These are phyloP conservation scores for Temnothorax unifasciatus DNA, from an alignment of 2,888 invertebrate species.

Conservation along the genomic window DNA sequence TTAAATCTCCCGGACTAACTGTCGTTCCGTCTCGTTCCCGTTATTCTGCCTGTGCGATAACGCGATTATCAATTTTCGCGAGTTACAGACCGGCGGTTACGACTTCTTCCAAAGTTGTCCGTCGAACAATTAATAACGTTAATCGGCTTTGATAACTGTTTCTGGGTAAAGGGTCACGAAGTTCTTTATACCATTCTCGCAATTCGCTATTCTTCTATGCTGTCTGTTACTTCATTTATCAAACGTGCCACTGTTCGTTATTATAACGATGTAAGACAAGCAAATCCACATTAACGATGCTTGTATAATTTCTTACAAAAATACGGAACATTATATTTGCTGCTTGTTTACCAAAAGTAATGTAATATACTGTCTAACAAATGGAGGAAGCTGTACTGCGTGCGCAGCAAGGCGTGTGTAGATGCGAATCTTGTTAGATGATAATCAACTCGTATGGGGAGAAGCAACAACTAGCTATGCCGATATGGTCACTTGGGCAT, in stretches of 20 bases:
- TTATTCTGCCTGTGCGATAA: constrained; percentile 25
- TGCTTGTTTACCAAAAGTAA: not conserved
- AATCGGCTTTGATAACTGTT: constrained; percentile 42
- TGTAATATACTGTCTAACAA: not conserved
- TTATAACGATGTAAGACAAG: not conserved
- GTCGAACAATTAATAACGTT: constrained; percentile 52
- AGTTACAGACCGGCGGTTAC: constrained; percentile 14
- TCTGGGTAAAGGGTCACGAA: constrained; percentile 1
- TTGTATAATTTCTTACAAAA: not conserved
- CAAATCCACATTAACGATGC: not conserved
- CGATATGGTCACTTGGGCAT: constrained; percentile 38
- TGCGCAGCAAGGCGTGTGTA: not conserved
- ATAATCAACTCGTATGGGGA: constrained; percentile 42
- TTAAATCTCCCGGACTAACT: constrained; percentile 16
- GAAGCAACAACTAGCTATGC: constrained; percentile 21
- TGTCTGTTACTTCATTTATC: constrained; percentile 27
- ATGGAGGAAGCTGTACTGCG: not conserved
- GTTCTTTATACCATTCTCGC: not conserved
- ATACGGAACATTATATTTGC: not conserved
- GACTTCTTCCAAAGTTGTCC: constrained; percentile 19
- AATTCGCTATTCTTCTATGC: not conserved
- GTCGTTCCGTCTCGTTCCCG: constrained; percentile 11
- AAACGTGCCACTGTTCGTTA: not conserved
- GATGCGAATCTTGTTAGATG: constrained; percentile 37
- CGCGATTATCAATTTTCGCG: constrained; percentile 47